phyloP scores from a whole-genome alignment of 53 echinoderm and acorn worm species.

The Zoroaster sp. region DNA sequence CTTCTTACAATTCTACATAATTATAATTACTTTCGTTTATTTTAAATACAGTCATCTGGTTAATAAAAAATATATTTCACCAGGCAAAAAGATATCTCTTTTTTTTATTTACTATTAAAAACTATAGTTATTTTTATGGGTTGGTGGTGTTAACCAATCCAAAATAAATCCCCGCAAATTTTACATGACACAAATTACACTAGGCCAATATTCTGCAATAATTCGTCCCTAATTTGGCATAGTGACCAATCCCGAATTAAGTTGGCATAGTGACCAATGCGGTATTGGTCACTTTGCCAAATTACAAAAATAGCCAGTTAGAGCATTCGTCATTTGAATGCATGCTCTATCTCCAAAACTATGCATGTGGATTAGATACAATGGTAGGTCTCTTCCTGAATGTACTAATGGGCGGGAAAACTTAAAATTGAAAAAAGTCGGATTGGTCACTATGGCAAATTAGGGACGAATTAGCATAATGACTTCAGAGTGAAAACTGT shows the following conservation, averaged over 20 bases:
- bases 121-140: conserved; percentile 36
- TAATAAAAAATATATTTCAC: conserved; percentile 49
- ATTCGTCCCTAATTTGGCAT: no score
- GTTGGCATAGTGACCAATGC: no score
- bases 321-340: no score
- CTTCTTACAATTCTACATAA: conserved; percentile 15
- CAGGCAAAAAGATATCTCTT: conserved; percentile 20
- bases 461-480: conserved; percentile 15
- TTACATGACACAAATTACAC: neutral
- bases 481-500: conserved; percentile 5
- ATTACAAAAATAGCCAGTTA: no score
- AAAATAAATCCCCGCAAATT: neutral
- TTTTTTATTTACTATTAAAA: conserved; percentile 25
- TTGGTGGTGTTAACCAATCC: neutral
- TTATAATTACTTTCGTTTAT: neutral
- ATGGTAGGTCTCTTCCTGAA: neutral
- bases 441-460: no score
- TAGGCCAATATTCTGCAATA: neutral
- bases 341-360: no score
- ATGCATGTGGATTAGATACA: neutral
- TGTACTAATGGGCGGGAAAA: no score
- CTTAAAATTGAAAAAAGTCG: no score
- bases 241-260: no score
- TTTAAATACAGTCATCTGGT: conserved; percentile 52
- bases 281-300: no score